phyloP scores from a whole-genome alignment of 2,797 vertebrate species.

The Anas acuta region DNA sequence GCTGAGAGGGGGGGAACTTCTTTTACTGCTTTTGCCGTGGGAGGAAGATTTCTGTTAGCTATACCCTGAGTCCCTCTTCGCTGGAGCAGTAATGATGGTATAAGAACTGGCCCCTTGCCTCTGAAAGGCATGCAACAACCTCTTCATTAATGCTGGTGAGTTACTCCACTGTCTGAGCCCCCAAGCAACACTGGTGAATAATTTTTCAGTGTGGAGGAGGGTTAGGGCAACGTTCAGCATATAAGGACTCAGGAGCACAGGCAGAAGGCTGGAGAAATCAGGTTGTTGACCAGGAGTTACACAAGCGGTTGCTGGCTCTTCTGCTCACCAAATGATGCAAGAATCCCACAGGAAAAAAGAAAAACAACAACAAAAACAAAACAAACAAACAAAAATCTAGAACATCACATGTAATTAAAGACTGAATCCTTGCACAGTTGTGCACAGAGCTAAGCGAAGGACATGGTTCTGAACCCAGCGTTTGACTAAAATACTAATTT shows the following conservation, averaged over 20 bases:
- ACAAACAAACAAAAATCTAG: not conserved
- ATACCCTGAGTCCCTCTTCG: rapidly evolving
- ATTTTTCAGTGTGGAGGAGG: not conserved
- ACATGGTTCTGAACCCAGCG: not conserved
- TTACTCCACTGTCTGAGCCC: not conserved
- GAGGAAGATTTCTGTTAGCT: not conserved
- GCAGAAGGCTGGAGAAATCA: not conserved
- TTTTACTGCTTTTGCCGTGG: not conserved
- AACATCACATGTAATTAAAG: not conserved
- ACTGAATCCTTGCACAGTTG: not conserved
- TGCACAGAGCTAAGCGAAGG: not conserved
- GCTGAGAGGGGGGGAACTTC: not conserved
- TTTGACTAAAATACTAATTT: not conserved
- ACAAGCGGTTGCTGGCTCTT: not conserved
- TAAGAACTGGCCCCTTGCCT: not conserved
- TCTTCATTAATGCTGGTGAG: not conserved
- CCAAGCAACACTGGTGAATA: not conserved
- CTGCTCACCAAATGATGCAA: not conserved
- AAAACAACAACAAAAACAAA: not conserved
- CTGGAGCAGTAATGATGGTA: not conserved
- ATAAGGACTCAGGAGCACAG: not conserved
- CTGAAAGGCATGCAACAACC: not conserved
- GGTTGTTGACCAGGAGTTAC: not conserved
- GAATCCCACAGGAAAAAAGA: not conserved
- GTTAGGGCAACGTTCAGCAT: not conserved